A percentile compares a stretch with the other conserved stretches of the same genome.
phyloP scores from a whole-genome alignment of 2,797 vertebrate genomes.

The Anas capensis region DNA sequence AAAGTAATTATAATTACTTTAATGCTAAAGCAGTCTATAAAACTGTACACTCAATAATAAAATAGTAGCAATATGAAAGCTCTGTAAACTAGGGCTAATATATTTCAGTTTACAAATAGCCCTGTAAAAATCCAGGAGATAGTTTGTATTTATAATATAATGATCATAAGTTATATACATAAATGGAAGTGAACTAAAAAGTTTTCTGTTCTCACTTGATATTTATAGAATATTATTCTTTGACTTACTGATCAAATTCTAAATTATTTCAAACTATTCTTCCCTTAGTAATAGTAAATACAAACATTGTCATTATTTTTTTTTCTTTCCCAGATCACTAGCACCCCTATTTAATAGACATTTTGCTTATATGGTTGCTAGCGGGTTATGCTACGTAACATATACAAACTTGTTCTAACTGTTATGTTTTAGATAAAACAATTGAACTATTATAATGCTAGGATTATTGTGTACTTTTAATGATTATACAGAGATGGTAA shows the following conservation, averaged over 20 bases:
- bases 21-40: slow-evolving; percentile 7
- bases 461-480: not conserved
- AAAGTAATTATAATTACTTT: not conserved
- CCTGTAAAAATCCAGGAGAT: slow-evolving; percentile 27
- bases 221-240: slow-evolving; percentile 50
- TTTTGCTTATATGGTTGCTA: not conserved
- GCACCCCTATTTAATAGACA: not conserved
- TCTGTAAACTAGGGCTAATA: not conserved
- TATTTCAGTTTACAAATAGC: slow-evolving; percentile 55
- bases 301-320: not conserved
- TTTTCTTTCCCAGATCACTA: slow-evolving; percentile 11
- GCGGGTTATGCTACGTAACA: not conserved
- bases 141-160: slow-evolving; percentile 46
- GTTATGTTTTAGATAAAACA: not conserved
- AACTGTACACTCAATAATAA: slow-evolving; percentile 44
- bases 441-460: not conserved
- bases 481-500: not conserved
- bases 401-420: not conserved
- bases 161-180: slow-evolving; percentile 18
- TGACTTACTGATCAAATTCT: slow-evolving; percentile 59
- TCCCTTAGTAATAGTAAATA: slow-evolving; percentile 53
- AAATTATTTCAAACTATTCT: slow-evolving; percentile 45
- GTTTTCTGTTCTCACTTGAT: slow-evolving; percentile 46
- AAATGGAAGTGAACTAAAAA: slow-evolving; percentile 50
- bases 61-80: not conserved